Evolutionary conservation across 2,888 invertebrate genomes (phyloP).

Genomic region (Asteroscopus sphinx): DNA sequence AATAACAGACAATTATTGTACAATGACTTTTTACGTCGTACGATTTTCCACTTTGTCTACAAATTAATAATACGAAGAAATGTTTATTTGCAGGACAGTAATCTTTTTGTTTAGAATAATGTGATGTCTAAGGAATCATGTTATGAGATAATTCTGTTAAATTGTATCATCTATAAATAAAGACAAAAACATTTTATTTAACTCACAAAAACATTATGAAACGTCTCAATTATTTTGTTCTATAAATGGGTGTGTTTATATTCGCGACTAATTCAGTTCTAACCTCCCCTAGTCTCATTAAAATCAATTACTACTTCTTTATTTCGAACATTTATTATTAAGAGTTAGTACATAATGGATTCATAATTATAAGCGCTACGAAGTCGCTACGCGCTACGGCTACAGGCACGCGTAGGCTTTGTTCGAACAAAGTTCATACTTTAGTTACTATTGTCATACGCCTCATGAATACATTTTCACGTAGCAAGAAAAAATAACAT

Average conservation of each 20-base stretch:
- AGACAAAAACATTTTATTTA: no score
- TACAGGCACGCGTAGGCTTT: constrained; percentile 56
- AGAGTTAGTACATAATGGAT: constrained; percentile 7
- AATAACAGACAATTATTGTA: constrained; percentile 80
- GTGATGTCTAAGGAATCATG: not conserved
- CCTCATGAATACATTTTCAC: constrained; percentile 10
- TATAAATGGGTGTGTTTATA: constrained; percentile 1
- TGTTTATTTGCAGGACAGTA: constrained; percentile 7
- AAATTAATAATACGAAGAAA: constrained; percentile 30
- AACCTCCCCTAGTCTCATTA: not conserved
- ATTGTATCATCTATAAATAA: no score
- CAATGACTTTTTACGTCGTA: constrained; percentile 48
- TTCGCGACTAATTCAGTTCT: not conserved
- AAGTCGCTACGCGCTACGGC: constrained; percentile 61
- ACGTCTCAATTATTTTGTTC: not conserved
- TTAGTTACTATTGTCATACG: not conserved
- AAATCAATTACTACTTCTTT: constrained; percentile 3
- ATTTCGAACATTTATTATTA: constrained; percentile 5
- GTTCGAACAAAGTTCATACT: constrained; percentile 15
- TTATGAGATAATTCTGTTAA: not conserved
- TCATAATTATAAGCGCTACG: constrained; percentile 53
- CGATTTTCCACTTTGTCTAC: constrained; percentile 53
- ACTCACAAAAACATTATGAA: not conserved
- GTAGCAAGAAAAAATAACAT: constrained; percentile 7
- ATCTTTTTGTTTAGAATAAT: constrained; percentile 5